Evolutionary conservation across 2,888 invertebrate species (phyloP), one percentile per base, ranked within the genome.

Genomic region (Caenorhabditis doughertyi): DNA sequence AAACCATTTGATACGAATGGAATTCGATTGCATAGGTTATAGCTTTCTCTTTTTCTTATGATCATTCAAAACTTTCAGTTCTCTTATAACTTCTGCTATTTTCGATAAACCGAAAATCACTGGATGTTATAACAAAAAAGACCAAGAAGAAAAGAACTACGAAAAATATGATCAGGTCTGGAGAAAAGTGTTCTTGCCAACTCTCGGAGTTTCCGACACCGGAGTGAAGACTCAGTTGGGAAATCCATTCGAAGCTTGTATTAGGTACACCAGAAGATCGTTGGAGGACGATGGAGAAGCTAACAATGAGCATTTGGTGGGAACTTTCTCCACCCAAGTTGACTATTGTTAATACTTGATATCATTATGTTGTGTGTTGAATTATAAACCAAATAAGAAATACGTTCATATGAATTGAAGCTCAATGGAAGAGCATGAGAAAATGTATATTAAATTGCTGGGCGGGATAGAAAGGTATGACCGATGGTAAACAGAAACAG

Each of bases 241-340:
- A 29, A 85, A 85, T 29, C 81, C 85, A 23, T 85, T 85, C 56
- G 80, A 82, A 49, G 73, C 82, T 7, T 85, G 85, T 42, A 21
- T 85, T 11, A 64, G 77, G 39, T 84, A 77, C 25, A 21, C 29
- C 3, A 29, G 80, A 47, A 23, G 42, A 23, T 27, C 70, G 3
- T n/a, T 35, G 9, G 67, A 71, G 8, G 51, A 32, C 8, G 18
- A 58, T 21, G 21, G 9, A 16, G 68, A 55, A 2, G 47, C 44
- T 0, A 44, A 64, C 16, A 35, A 39, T 29, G 72, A 77, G 39
- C 25, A 81, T 25, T 3, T 81, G 8, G 11, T 71, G 3, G 81
- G 81, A 65, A 81, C 81, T 18, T 70, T 42, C n/a, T 65, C 77
- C 9, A 77, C 77, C 0, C 76, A 81, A 60, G 68, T 77, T 27